Evolutionary conservation across 2,797 vertebrate genomes (phyloP).

Genomic region (Adelosebastes latens): DNA sequence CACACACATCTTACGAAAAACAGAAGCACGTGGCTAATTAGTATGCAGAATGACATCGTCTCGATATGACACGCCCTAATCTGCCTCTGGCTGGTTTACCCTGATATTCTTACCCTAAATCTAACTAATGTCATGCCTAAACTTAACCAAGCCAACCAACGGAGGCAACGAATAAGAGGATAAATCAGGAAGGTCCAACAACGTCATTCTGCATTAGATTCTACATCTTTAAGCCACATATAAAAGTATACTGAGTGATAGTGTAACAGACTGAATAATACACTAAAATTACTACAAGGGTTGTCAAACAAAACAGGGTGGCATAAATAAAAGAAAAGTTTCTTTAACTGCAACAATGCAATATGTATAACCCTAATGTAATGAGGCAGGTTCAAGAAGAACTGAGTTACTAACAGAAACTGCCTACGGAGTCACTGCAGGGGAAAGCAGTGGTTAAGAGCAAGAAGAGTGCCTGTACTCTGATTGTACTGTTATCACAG

Average conservation of each 20-base stretch:
- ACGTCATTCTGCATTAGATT: neutral
- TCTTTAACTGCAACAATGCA: neutral
- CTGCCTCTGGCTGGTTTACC: neutral
- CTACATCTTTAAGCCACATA: neutral
- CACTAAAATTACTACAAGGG: neutral
- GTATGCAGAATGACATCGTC: neutral
- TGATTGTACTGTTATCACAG: neutral
- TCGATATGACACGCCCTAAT: neutral
- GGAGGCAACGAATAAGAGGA: neutral
- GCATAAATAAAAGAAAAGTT: neutral
- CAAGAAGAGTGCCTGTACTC: neutral
- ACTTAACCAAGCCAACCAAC: neutral
- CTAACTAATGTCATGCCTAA: neutral
- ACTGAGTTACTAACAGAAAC: neutral
- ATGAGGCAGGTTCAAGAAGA: constrained; percentile 1
- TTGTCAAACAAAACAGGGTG: neutral
- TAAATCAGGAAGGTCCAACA: neutral
- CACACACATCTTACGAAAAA: neutral
- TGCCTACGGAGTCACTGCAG: constrained; percentile 4
- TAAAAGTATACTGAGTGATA: neutral
- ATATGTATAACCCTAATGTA: neutral
- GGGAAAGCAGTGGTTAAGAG: neutral
- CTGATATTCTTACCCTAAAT: neutral
- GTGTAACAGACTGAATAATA: neutral
- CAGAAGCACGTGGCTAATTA: neutral